phyloP scores from a whole-genome alignment of 2,113 vertebrate genomes.

The Elephantulus edwardii region DNA sequence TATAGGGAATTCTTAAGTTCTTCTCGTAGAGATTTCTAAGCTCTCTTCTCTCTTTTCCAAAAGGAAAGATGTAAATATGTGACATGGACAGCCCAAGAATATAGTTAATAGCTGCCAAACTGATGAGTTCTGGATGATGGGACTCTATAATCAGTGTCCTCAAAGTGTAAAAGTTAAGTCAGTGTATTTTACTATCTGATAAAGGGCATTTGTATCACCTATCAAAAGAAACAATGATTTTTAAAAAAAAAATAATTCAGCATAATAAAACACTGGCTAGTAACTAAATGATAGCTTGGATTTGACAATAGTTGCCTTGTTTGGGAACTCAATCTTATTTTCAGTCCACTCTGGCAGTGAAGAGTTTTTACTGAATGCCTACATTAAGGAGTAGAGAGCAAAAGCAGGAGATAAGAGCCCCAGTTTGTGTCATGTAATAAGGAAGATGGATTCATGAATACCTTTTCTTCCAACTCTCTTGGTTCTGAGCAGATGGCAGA shows the following conservation, averaged over 20 bases:
- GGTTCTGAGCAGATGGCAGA: constrained; percentile 65
- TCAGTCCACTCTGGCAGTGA: neutral
- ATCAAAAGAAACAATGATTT: neutral
- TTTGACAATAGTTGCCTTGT: constrained; percentile 2
- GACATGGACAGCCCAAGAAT: neutral
- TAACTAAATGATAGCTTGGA: neutral
- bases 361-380: neutral
- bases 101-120: constrained; percentile 5
- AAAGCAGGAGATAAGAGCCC: neutral
- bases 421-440: constrained; percentile 55
- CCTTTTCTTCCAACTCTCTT: constrained; percentile 63
- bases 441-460: constrained; percentile 17
- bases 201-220: neutral
- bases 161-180: constrained; percentile 17
- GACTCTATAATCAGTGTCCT: neutral
- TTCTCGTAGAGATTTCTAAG: constrained; percentile 7
- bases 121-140: neutral
- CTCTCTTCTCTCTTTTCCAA: neutral
- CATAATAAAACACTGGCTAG: constrained; percentile 48
- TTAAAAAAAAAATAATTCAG: neutral
- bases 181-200: neutral
- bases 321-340: constrained; percentile 18
- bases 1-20: neutral
- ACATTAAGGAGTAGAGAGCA: neutral
- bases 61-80: constrained; percentile 4